Base-by-base conservation (phyloP, 2,888 invertebrate genomes). In the Pristionchus japonicus region DNA sequence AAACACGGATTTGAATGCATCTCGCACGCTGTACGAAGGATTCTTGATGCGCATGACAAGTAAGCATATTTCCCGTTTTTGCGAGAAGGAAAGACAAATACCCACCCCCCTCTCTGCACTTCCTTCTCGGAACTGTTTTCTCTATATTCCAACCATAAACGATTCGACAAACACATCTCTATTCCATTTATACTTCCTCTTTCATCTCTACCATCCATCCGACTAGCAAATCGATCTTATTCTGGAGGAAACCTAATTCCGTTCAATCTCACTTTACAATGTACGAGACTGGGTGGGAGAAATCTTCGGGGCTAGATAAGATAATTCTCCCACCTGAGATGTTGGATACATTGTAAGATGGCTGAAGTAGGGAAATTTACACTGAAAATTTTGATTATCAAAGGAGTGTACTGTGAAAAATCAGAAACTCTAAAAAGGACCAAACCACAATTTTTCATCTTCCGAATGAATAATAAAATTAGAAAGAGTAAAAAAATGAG, bases 1-100 rank as follows among this genome's bases (percentile, higher is more conserved):
- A 88, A 87, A 37, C 23, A 47, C 27, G 88, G 88, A 9, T 88
- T 88, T 49, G 89, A 89, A 57, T 89, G 89, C 40, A 89, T 89
- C 27, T 40, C 43, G 1, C 89, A 89, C 27, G 88, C 88, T n/a
- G 87, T 89, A 1, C 83, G 89, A 37, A 88, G 47, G 47, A 89
- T 89, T 34, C 80, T 89, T 27, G 89, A 89, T 31, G 88, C 87
- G 34, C 86, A 87, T 57, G 88, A 88, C 47, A 87, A 52, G 87
- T 87, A 17, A 47, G 77, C 15, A 31, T 27, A 13, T 64, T 64
- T 64, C 9, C 57, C 57, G 6, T 17, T 67, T 31, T 11, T 31
- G 34, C 31, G 34, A 31, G 6, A 67, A 31, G 31, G 17, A 67
- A 13, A 34, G 13, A 3, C n/a, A n/a, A n/a, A n/a, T n/a, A n/a